Evolutionary conservation across 2,797 vertebrate species (phyloP).

Genomic region (Natrix natrix): DNA sequence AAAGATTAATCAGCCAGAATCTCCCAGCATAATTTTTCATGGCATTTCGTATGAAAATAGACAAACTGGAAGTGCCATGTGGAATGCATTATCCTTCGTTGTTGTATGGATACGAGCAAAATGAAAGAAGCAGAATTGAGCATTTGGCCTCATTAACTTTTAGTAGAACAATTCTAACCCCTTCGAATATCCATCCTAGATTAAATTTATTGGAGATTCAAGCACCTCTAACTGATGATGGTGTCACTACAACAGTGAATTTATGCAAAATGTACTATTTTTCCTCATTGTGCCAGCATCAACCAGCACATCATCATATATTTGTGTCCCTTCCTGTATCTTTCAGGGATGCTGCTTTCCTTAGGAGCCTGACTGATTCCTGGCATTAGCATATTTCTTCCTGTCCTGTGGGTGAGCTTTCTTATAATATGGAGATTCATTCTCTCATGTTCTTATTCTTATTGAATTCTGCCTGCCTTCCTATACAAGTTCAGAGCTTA

Average conservation of each 20-base stretch:
- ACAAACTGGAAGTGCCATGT: slow-evolving; percentile 6
- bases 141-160: neutral
- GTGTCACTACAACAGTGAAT: neutral
- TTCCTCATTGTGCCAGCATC: neutral
- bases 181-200: neutral
- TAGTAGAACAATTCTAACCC: neutral
- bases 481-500: neutral
- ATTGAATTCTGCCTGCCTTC: neutral
- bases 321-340: neutral
- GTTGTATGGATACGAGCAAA: neutral
- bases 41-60: slow-evolving; percentile 25
- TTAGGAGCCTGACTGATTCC: neutral
- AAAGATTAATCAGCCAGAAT: neutral
- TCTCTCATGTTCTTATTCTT: neutral
- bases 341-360: neutral
- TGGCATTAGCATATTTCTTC: neutral
- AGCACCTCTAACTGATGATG: neutral
- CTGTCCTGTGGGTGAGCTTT: neutral
- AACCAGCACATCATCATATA: neutral
- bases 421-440: neutral
- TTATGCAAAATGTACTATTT: neutral
- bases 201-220: neutral
- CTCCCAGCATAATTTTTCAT: slow-evolving; percentile 13
- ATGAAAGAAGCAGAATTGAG: neutral
- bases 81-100: neutral